Evolutionary conservation across 2,113 vertebrate genomes (phyloP), one percentile per base, ranked within the genome.

Genomic region (Phasianus colchicus): DNA sequence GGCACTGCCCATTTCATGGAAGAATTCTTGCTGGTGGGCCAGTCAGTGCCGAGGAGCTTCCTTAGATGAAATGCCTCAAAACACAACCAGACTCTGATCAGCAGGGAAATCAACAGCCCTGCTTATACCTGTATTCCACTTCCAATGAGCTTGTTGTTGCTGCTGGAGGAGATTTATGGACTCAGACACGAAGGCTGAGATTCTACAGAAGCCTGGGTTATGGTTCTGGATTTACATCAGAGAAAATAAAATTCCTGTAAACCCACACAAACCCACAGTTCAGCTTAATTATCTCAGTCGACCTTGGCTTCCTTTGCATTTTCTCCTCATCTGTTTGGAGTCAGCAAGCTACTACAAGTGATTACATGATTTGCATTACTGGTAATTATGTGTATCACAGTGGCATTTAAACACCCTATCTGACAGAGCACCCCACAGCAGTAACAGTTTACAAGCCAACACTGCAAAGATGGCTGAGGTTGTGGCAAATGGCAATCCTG

Each of bases 211-310:
- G 67, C 88, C 72, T 52, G 81, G 34, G 65, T 77, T 92, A 42
- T 60, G 16, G 32, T 55, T 45, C 19, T 86, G 69, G 75, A 70
- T 9, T 57, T 77, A 61, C 34, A 80, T 18, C 50, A 89, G 52
- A 30, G 43, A 89, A 92, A 92, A 89, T 21, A 61, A 89, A 86
- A 91, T 42, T 65, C 52, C 40, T 50, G 38, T 66, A 85, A 89
- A 93, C 80, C 85, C 67, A 83, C 69, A 71, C 32, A 85, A 95
- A 57, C 8, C 6, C 67, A 63, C 25, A 65, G 64, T 72, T 71
- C 72, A 60, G 50, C 43, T 91, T 80, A 57, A 89, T 83, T 88
- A 81, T 78, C 75, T 67, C 7, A 0, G 61, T 38, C 0, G 1
- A 63, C 50, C 17, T 77, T 52, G 78, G 64, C 55, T 91, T 89